Conservation (phyloP, 1,140 invertebrate species). For the Olivierus martensii region DNA sequence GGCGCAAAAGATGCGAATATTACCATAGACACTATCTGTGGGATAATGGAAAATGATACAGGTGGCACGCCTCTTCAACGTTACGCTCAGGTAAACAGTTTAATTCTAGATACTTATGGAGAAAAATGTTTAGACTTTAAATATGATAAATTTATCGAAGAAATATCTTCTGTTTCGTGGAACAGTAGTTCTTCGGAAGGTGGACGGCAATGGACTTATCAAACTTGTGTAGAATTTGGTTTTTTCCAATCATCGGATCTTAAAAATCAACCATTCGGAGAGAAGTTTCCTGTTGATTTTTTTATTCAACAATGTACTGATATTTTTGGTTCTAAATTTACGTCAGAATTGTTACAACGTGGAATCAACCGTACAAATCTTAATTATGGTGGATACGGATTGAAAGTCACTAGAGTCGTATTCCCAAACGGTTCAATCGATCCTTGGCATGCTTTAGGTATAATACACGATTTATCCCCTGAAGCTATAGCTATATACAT, state of each 20-base stretch:
- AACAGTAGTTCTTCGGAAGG: too few species aligned
- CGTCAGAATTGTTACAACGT: conserved; percentile 39
- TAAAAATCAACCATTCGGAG: conserved; percentile 54
- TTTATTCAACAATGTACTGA: conserved; percentile 67
- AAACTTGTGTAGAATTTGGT: conserved; percentile 92
- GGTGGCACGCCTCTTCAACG: too few species aligned
- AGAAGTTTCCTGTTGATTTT: conserved; percentile 56
- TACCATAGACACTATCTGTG: conserved; percentile 64
- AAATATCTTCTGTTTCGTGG: too few species aligned
- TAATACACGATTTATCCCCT: conserved; percentile 22
- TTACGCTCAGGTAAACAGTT: too few species aligned
- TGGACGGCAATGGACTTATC: conserved; percentile 74
- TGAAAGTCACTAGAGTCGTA: conserved; percentile 56
- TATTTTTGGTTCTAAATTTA: conserved; percentile 52
- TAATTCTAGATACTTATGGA: too few species aligned
- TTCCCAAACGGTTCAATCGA: conserved; percentile 83
- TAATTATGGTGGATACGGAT: conserved; percentile 57
- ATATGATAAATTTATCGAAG: too few species aligned
- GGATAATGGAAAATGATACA: conserved; percentile 47
- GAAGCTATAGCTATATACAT: conserved; percentile 28
- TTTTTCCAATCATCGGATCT: conserved; percentile 79
- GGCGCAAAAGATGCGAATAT: conserved; percentile 46
- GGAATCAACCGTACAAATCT: conserved; percentile 56
- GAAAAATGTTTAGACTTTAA: too few species aligned
- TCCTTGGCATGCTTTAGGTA: conserved; percentile 74